A percentile compares a stretch with the other conserved stretches of the same genome.
Evolutionary conservation across 2,113 vertebrate genomes (phyloP).

Genomic region (Ellobius talpinus): DNA sequence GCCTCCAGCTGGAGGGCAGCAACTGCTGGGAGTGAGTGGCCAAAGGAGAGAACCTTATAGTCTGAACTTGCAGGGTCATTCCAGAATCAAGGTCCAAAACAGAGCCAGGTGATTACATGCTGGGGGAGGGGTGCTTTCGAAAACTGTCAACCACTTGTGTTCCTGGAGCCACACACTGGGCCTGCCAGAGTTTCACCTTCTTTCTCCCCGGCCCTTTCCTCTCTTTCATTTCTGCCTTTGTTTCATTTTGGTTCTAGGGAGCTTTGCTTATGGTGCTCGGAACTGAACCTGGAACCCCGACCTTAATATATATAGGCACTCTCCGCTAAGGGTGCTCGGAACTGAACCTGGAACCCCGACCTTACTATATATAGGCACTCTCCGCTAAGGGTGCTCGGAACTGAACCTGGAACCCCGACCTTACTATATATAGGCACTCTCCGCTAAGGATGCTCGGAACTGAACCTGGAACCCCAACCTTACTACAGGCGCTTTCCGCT

Average conservation of each 20-base stretch:
- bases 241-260: neutral
- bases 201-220: neutral
- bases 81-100: conserved; percentile 23
- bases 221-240: neutral
- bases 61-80: neutral
- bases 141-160: neutral
- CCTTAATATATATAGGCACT: neutral
- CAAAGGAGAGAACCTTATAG: neutral
- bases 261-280: neutral
- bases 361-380: too few relatives aligned
- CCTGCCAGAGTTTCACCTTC: neutral
- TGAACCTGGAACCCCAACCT: too few relatives aligned
- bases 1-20: neutral
- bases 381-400: too few relatives aligned
- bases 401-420: too few relatives aligned
- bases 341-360: too few relatives aligned
- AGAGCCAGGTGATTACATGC: neutral
- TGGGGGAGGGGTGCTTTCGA: neutral
- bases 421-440: too few relatives aligned
- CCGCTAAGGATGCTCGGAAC: too few relatives aligned
- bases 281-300: neutral
- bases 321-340: too few relatives aligned
- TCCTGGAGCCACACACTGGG: neutral
- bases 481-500: neutral
- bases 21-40: neutral